Base-by-base conservation (phyloP, 2,888 invertebrate species). In the Pedicia rivosa region DNA sequence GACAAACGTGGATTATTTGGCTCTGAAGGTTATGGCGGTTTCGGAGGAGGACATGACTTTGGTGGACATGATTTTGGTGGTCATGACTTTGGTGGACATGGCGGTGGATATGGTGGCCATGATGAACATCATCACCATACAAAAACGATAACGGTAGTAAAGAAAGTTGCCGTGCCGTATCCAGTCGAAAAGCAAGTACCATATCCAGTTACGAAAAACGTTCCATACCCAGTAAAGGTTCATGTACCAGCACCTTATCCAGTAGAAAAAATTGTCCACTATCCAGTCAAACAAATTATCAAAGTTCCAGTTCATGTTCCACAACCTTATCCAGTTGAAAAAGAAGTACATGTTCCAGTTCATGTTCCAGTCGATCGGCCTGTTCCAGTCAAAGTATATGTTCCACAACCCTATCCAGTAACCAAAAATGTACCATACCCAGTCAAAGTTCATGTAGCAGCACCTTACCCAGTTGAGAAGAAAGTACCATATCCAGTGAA, bases 391-490 rank as follows among this genome's bases (percentile, higher is more conserved):
- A 74, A 80, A 52, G 75, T 81, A 2, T 72, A 63, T 36, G 72
- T 78, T 24, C 78, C 78, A 16, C 70, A 72, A 44, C 83, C 82
- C 4, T 82, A 81, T 61, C 80, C 81, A 28, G 82, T 82, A 27
- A 80, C 80, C 60, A 82, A 76, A 65, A 68, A 73, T 50, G 74
- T 78, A 9, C 76, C 78, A 56, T 71, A 75, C 8, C 76, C 67
- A 55, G 72, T 75, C 26, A 72, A 71, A 53, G 74, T 82, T 36
- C 78, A 75, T 43, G 49, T 51, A 3, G 78, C 78, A 46, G 79
- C 75, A 56, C 79, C 76, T 43, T 79, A 77, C 62, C 79, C 79
- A 34, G 75, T 76, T 3, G 61, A 68, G 42, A 74, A 74, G 57
- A 2, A 36, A 24, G 40, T 40, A 3, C 40, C 37, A 35, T 73